These are phyloP conservation scores for Folsomia manolachei DNA, from an alignment of 2,888 invertebrate genomes.

Conservation along the genomic window DNA sequence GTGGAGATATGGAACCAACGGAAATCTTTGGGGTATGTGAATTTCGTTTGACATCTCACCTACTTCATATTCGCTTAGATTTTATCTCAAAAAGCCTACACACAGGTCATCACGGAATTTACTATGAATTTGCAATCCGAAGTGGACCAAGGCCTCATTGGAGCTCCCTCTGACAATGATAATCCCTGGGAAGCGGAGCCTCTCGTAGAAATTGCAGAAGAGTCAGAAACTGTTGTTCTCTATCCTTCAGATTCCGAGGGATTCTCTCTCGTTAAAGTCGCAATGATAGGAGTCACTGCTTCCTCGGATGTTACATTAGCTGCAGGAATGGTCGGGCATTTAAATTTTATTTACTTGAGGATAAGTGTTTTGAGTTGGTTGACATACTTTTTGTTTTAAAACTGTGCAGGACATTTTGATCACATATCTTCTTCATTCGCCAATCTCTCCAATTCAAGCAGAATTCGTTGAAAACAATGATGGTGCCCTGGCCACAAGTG, in stretches of 20 bases:
- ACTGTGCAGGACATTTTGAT: conserved; percentile 24
- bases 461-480: neutral
- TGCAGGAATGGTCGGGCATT: conserved; percentile 27
- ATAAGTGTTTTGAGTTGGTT: no score
- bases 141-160: neutral
- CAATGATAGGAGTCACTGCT: conserved; percentile 20
- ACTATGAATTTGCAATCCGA: neutral
- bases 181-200: conserved; percentile 27
- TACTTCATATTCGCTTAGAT: neutral
- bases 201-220: conserved; percentile 1
- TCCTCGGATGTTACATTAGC: conserved; percentile 14
- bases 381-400: no score
- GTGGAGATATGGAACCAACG: conserved; percentile 24
- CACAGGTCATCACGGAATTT: conserved; percentile 10
- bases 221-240: neutral
- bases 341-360: no score
- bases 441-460: conserved; percentile 1
- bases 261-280: conserved; percentile 23
- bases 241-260: conserved; percentile 12
- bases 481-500: conserved; percentile 57
- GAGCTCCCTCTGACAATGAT: neutral
- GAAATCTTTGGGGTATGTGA: conserved; percentile 22
- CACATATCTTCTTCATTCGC: conserved; percentile 22
- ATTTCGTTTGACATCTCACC: neutral
- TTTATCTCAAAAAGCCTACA: no score